Base-by-base conservation (phyloP, 2,113 vertebrate genomes). In the Callithrix jacchus region DNA sequence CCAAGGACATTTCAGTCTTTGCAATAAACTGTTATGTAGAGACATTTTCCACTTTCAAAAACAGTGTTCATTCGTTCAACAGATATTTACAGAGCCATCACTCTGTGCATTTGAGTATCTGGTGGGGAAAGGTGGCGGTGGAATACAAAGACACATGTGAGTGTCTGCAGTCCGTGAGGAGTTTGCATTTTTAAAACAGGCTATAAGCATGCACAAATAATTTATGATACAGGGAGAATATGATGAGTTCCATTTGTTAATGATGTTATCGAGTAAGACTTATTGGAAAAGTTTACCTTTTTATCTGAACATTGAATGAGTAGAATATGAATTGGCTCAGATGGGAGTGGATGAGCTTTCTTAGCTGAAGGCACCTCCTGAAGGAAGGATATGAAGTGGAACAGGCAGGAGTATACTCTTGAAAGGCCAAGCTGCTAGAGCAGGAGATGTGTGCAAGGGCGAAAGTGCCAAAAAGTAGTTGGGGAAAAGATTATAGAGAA, bases 1-100 rank as follows among this genome's bases (percentile, higher is more conserved):
- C 47, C 93, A 97, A 97, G 92, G 87, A 88, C 77, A 73, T 88
- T 66, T 81, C 71, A 68, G 58, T 56, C 56, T 86, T 90, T n/a
- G 32, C 14, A 77, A 88, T 90, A 73, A 94, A 87, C 37, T 93
- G 2, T 61, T 94, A 32, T 92, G n/a, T 61, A 68, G 56, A 87
- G 37, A 14, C 40, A 70, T 25, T 95, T 96, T 84, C 96, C 52
- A 87, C 32, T n/a, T 8, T 93, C 23, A 71, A 71, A 93, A 88
- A 87, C 37, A 61, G 23, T 82, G 45, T 66, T 95, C 13, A 80
- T 85, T 93, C 70, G 47, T 94, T 94, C 35, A 89, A 8, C 2
- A 45, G 23, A 49, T 82, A 68, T 80, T 96, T 96, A 61, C 25
- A 23, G 32, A 94, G 66, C n/a, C 52, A 2, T 37, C 23, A n/a